Percentiles rank a stretch among this genome's conserved stretches.
Conservation (phyloP, 53 echinoderm and acorn worm species). For the Stichopus horrens region DNA sequence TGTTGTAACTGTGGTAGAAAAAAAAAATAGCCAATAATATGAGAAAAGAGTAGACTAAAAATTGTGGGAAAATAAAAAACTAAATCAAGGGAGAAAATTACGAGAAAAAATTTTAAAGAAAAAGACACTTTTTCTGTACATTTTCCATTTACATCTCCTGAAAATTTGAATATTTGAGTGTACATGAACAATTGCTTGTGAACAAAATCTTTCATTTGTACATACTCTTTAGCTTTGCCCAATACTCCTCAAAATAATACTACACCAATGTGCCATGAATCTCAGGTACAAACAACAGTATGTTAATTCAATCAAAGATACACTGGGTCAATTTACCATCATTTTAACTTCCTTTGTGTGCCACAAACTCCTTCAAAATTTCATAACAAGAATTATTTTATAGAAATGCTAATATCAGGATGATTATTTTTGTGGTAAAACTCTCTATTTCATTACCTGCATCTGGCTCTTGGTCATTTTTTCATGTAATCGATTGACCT, state of each 20-base stretch:
- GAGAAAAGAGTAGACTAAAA: neutral
- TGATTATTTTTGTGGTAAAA: neutral
- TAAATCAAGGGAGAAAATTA: no score
- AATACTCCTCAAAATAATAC: no score
- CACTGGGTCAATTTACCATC: neutral
- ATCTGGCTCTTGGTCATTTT: constrained; percentile 72
- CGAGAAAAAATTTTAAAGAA: no score
- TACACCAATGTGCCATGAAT: no score
- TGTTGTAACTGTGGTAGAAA: constrained; percentile 60
- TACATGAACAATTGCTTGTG: no score
- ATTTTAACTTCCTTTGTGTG: neutral
- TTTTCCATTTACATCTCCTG: no score
- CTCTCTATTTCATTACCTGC: constrained; percentile 52
- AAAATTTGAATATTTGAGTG: no score
- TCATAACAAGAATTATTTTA: neutral
- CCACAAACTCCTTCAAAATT: neutral
- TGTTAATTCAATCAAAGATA: neutral
- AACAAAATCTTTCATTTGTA: no score
- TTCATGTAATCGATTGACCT: constrained; percentile 62
- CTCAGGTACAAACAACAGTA: neutral
- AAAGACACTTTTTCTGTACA: no score
- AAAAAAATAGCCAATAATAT: neutral
- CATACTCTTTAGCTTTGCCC: no score
- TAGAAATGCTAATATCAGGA: neutral
- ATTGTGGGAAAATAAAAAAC: no score